phyloP scores from a whole-genome alignment of 1,140 invertebrate species.

The Steinernema khuongi region DNA sequence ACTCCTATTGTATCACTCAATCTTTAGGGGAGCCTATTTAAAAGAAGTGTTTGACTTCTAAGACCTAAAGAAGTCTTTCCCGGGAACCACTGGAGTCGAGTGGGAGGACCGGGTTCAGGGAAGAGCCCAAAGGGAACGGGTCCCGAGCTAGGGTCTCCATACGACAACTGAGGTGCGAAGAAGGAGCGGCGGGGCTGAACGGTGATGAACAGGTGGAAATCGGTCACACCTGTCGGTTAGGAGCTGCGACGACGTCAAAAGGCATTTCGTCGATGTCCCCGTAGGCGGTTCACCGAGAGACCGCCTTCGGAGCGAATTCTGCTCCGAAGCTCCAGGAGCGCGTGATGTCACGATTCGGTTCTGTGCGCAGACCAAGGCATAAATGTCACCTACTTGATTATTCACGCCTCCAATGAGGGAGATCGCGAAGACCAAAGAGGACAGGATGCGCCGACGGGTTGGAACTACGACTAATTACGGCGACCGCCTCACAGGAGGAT shows the following conservation, averaged over 20 bases:
- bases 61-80: no score
- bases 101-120: no score
- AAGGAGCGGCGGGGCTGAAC: background rate
- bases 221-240: background rate
- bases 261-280: background rate
- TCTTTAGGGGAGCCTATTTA: no score
- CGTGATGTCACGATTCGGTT: no score
- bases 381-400: constrained; percentile 13
- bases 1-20: no score
- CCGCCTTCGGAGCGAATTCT: background rate
- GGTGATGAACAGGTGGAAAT: background rate
- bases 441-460: background rate
- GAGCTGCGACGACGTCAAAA: constrained; percentile 2
- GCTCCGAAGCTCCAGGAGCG: no score
- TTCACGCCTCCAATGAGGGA: constrained; percentile 9
- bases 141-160: no score
- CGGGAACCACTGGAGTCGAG: no score
- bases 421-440: background rate
- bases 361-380: background rate
- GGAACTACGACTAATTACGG: background rate
- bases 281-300: background rate
- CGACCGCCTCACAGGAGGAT: background rate
- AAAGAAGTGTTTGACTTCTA: no score
- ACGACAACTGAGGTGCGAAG: no score
- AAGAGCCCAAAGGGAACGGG: no score